phyloP scores from a whole-genome alignment of 1,140 invertebrate species.

The Probaryconus sp. region DNA sequence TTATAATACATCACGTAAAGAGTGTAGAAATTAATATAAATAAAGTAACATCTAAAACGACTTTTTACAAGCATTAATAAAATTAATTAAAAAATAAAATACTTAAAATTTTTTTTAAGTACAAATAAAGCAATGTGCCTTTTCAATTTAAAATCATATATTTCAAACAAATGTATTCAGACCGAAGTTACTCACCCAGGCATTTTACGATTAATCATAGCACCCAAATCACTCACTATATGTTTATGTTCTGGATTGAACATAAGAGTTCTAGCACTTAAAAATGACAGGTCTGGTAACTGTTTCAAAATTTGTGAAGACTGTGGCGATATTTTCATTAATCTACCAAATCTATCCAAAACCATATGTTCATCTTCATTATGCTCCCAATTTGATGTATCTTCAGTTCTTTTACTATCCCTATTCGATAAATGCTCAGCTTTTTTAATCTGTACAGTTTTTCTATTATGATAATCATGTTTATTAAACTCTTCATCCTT shows the following conservation, averaged over 20 bases:
- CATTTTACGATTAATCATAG: slow-evolving; percentile 77
- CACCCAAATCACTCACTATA: slow-evolving; percentile 74
- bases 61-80: slow-evolving; percentile 2
- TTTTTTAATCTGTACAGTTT: slow-evolving; percentile 29
- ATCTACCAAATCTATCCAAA: slow-evolving; percentile 72
- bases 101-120: slow-evolving; percentile 8
- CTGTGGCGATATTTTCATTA: slow-evolving; percentile 70
- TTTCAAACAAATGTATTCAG: slow-evolving; percentile 75
- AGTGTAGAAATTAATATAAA: too few relatives aligned
- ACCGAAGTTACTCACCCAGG: slow-evolving; percentile 78
- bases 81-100: slow-evolving; percentile 1
- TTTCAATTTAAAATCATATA: not conserved
- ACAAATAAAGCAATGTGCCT: slow-evolving; percentile 2
- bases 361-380: slow-evolving; percentile 66
- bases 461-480: slow-evolving; percentile 3
- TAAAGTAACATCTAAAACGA: too few relatives aligned
- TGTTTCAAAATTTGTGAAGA: slow-evolving; percentile 74
- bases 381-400: slow-evolving; percentile 43
- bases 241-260: slow-evolving; percentile 75
- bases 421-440: slow-evolving; percentile 55
- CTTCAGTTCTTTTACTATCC: slow-evolving; percentile 24
- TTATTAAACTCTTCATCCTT: slow-evolving; percentile 6
- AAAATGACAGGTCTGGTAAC: slow-evolving; percentile 74
- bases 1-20: too few relatives aligned
- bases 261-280: slow-evolving; percentile 74